Percentiles rank a stretch among this genome's conserved stretches.
Conservation (phyloP, 2,797 vertebrate species). For the Phataginus tricuspis region DNA sequence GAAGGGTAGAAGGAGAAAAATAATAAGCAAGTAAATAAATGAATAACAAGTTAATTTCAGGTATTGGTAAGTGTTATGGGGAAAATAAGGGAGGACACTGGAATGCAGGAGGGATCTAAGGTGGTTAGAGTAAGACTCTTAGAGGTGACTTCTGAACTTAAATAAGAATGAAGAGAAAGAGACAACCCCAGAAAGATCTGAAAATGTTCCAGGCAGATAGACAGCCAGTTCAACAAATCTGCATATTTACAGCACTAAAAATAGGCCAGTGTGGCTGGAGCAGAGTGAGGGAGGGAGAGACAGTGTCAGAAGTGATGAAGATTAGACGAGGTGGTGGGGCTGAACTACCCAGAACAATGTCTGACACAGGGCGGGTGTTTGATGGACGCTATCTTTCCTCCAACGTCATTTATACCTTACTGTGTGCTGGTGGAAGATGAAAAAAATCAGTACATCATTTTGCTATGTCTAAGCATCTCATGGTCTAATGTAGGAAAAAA, state of each 20-base stretch:
- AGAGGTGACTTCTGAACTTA: neutral
- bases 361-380: neutral
- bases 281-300: neutral
- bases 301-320: neutral
- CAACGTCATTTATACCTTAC: neutral
- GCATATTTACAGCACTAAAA: neutral
- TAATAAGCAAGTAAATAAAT: neutral
- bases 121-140: neutral
- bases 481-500: neutral
- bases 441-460: neutral
- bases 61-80: neutral
- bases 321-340: neutral
- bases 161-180: conserved; percentile 20
- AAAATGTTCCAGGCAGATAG: neutral
- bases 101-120: neutral
- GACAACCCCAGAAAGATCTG: neutral
- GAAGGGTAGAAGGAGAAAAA: neutral
- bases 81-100: neutral
- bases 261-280: neutral
- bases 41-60: neutral
- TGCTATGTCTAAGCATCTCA: neutral
- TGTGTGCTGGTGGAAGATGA: neutral
- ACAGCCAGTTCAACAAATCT: neutral
- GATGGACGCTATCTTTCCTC: neutral
- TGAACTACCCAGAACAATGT: neutral